Conservation (phyloP, 2,888 invertebrate species). For the Dryobota labecula region DNA sequence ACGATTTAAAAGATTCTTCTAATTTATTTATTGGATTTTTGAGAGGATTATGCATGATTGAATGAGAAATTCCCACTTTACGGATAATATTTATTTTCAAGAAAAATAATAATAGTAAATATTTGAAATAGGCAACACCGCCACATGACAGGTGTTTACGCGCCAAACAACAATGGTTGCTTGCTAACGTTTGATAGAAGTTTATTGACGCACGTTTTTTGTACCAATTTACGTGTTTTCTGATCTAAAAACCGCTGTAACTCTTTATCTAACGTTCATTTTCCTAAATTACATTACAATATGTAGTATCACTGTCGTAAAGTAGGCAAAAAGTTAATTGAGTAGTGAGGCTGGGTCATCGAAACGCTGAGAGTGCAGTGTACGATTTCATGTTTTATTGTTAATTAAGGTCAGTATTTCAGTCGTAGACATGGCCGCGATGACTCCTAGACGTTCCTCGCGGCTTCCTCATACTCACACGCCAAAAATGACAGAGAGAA, state of each 20-base stretch:
- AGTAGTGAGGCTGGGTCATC: constrained; percentile 59
- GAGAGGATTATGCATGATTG: background rate
- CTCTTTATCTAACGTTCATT: constrained; percentile 19
- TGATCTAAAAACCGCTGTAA: constrained; percentile 55
- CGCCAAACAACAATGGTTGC: constrained; percentile 89
- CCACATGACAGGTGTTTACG: constrained; percentile 88
- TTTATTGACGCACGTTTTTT: constrained; percentile 72
- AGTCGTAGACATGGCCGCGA: constrained; percentile 78
- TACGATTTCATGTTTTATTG: constrained; percentile 65
- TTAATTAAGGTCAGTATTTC: constrained; percentile 63
- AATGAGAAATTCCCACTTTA: background rate
- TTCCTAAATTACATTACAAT: constrained; percentile 30
- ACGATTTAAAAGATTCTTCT: background rate
- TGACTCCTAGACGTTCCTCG: constrained; percentile 84
- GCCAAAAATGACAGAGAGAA: constrained; percentile 91
- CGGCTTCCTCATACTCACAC: constrained; percentile 86
- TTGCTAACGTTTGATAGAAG: constrained; percentile 74
- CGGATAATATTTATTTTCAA: background rate
- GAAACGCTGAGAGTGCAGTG: constrained; percentile 62
- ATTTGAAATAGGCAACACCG: constrained; percentile 64
- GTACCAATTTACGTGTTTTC: constrained; percentile 58
- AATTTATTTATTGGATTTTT: background rate
- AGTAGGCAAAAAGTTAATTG: constrained; percentile 44
- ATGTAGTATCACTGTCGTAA: constrained; percentile 42
- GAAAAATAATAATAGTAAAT: constrained; percentile 10